Evolutionary conservation across 2,888 invertebrate genomes (phyloP).

Genomic region (Andrena minutula): DNA sequence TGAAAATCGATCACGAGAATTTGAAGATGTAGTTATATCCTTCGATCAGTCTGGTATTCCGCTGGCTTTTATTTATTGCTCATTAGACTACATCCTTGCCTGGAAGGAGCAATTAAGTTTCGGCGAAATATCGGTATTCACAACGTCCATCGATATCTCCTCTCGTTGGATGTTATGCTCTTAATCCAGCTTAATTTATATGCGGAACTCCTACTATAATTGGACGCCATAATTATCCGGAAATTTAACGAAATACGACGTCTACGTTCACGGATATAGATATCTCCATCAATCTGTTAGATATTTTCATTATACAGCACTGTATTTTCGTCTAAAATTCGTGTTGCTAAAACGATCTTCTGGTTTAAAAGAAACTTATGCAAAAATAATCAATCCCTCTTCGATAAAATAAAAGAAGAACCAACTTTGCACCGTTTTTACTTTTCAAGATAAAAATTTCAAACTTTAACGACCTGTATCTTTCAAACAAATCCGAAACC

Average conservation of each 20-base stretch:
- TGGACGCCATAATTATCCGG: background rate
- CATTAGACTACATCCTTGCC: background rate
- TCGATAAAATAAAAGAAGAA: too few relatives aligned
- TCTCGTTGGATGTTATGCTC: background rate
- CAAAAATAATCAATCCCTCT: too few relatives aligned
- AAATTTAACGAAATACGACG: background rate
- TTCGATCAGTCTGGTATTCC: slow-evolving; percentile 2
- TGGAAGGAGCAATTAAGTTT: slow-evolving; percentile 8
- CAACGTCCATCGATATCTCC: slow-evolving; percentile 1
- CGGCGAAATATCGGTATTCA: slow-evolving; percentile 6
- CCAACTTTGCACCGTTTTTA: too few relatives aligned
- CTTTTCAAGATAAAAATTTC: too few relatives aligned
- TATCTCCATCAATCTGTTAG: background rate
- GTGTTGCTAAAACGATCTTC: too few relatives aligned
- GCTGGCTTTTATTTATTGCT: slow-evolving; percentile 7
- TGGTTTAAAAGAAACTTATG: too few relatives aligned
- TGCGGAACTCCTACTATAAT: background rate
- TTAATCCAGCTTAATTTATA: background rate
- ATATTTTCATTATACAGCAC: background rate
- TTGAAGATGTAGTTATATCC: background rate
- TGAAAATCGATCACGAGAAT: background rate
- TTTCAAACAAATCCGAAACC: too few relatives aligned
- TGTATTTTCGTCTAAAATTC: too few relatives aligned
- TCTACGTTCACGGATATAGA: background rate
- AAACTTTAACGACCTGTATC: too few relatives aligned